A percentile compares a stretch with the other conserved stretches of the same genome.
Conservation (phyloP, 2,797 vertebrate species). For the Pangasius djambal region DNA sequence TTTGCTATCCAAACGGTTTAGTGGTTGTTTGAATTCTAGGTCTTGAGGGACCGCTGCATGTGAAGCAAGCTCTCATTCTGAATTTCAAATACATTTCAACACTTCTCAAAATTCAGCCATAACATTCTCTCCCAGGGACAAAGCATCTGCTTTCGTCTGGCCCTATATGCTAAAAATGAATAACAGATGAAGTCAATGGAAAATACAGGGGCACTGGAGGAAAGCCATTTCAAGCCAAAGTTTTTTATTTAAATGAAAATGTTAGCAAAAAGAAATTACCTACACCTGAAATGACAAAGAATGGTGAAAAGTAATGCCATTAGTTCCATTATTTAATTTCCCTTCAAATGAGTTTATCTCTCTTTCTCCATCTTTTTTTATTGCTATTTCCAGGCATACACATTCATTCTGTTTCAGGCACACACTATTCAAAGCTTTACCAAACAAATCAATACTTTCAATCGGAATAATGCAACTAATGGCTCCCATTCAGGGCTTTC, state of each 20-base stretch:
- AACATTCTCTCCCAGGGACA: slow-evolving; percentile 54
- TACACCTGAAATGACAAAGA: slow-evolving; percentile 25
- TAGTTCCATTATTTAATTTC: slow-evolving; percentile 49
- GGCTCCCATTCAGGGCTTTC: slow-evolving; percentile 52
- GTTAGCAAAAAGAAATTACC: slow-evolving; percentile 42
- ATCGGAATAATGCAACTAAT: slow-evolving; percentile 58
- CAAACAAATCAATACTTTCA: slow-evolving; percentile 60
- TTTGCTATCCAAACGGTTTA: slow-evolving; percentile 57
- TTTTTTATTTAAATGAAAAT: slow-evolving; percentile 50
- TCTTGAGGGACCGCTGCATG: slow-evolving; percentile 54
- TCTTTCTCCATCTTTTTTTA: slow-evolving; percentile 36
- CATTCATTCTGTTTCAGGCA: slow-evolving; percentile 43
- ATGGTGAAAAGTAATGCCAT: slow-evolving; percentile 21
- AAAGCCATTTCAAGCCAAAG: slow-evolving; percentile 23
- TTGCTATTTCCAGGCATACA: background rate
- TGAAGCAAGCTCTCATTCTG: slow-evolving; percentile 56
- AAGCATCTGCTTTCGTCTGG: slow-evolving; percentile 51
- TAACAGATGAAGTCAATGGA: slow-evolving; percentile 47
- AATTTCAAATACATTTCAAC: slow-evolving; percentile 61
- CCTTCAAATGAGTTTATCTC: slow-evolving; percentile 23
- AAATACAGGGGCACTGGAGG: slow-evolving; percentile 35
- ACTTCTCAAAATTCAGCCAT: slow-evolving; percentile 58
- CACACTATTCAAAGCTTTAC: slow-evolving; percentile 53
- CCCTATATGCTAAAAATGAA: slow-evolving; percentile 58
- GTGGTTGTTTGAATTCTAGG: slow-evolving; percentile 52